Conservation (phyloP, 1,140 invertebrate species). For the Galendromus occidentalis region DNA sequence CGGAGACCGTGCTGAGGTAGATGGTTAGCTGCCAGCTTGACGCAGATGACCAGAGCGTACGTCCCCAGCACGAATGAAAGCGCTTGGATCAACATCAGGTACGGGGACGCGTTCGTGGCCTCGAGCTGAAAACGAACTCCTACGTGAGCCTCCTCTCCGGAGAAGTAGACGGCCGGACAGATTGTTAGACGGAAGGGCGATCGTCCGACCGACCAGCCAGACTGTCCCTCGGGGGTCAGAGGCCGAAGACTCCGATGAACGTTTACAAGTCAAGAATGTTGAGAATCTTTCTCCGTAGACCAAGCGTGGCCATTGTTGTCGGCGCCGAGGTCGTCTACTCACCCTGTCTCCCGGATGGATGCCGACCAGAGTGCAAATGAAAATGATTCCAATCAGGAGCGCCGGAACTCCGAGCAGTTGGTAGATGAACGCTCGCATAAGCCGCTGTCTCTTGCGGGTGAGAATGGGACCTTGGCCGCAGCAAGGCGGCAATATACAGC, state of each 20-base stretch:
- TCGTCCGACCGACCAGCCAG: no score
- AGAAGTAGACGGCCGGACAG: no score
- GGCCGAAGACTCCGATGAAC: no score
- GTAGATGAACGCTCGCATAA: neutral
- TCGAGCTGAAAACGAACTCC: neutral
- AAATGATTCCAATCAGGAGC: neutral
- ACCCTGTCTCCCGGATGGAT: constrained; percentile 1
- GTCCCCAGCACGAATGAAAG: constrained; percentile 5
- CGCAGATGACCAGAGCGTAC: constrained; percentile 5
- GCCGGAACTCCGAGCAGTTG: constrained; percentile 2
- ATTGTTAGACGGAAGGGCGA: no score
- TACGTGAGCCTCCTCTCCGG: no score
- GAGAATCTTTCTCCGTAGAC: no score
- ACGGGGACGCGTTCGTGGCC: constrained; percentile 5
- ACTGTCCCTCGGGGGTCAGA: no score
- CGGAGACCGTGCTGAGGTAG: constrained; percentile 5
- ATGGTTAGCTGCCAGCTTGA: neutral
- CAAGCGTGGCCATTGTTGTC: no score
- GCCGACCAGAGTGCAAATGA: constrained; percentile 1
- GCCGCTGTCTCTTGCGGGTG: neutral
- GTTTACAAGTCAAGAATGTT: no score
- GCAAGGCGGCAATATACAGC: neutral
- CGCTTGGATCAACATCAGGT: constrained; percentile 8
- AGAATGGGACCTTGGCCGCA: neutral
- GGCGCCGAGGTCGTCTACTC: neutral